Evolutionary conservation across 2,797 vertebrate genomes (phyloP).

Genomic region (Gorsachius magnificus): DNA sequence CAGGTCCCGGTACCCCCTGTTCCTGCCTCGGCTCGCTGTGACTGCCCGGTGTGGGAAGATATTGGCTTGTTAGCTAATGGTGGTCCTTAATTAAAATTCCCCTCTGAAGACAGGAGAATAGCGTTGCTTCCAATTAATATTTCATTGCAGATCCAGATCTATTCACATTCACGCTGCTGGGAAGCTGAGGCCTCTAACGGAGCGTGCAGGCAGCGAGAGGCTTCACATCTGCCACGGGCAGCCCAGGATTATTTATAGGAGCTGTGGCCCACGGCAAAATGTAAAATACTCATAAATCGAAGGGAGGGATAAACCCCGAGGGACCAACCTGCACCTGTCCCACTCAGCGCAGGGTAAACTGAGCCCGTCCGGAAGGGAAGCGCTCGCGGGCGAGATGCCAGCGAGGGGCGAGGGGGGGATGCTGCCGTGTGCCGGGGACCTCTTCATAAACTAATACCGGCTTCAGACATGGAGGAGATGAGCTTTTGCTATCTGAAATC

Average conservation of each 20-base stretch:
- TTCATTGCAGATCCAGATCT: background rate
- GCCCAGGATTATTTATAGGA: conserved; percentile 33
- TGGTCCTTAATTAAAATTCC: conserved; percentile 36
- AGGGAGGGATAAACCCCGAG: background rate
- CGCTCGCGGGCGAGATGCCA: background rate
- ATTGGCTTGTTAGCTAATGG: background rate
- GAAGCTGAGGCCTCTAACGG: background rate
- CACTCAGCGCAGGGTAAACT: accelerated
- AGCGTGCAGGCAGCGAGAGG: background rate
- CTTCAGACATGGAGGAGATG: background rate
- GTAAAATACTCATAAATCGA: conserved; percentile 1
- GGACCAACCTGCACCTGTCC: conserved; percentile 1
- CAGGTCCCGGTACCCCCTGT: background rate
- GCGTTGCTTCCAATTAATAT: background rate
- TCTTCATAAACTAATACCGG: background rate
- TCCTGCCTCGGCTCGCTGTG: background rate
- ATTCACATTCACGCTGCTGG: background rate
- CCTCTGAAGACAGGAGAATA: background rate
- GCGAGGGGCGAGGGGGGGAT: background rate
- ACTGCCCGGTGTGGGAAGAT: background rate
- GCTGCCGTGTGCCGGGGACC: background rate
- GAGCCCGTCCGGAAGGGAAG: background rate
- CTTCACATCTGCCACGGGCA: conserved; percentile 27
- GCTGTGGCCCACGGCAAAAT: background rate
- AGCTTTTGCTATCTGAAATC: background rate